These are phyloP conservation scores for Lampris megalopsis DNA, from an alignment of 2,113 vertebrate genomes.

Conservation along the genomic window DNA sequence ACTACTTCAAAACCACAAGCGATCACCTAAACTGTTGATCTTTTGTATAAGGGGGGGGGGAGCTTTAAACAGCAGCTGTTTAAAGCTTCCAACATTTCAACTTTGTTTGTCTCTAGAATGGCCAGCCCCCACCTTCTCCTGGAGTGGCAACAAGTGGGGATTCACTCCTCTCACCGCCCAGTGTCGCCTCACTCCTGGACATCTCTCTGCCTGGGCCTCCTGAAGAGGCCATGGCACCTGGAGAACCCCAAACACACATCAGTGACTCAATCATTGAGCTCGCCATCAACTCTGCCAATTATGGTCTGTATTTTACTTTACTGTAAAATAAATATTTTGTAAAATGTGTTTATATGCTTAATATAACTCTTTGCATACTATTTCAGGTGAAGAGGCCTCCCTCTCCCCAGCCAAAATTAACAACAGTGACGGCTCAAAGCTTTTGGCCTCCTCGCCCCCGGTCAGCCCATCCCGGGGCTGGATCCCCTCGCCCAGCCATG, in stretches of 20 bases:
- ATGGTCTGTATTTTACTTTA: conserved; percentile 75
- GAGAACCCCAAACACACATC: conserved; percentile 92
- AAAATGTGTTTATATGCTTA: no score
- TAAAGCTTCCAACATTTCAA: neutral
- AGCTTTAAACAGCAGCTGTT: neutral
- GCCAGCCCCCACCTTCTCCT: conserved; percentile 82
- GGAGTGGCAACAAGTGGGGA: conserved; percentile 79
- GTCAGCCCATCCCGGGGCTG: conserved; percentile 93
- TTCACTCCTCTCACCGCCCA: conserved; percentile 91
- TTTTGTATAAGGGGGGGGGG: no score
- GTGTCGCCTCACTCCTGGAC: conserved; percentile 94
- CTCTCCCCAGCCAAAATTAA: conserved; percentile 95
- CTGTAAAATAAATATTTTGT: no score
- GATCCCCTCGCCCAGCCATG: conserved; percentile 96
- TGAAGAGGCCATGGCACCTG: conserved; percentile 93
- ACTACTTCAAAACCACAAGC: no score
- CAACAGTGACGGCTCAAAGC: conserved; percentile 90
- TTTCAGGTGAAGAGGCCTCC: conserved; percentile 89
- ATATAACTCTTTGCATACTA: neutral
- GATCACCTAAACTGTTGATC: no score
- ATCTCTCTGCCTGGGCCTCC: conserved; percentile 97
- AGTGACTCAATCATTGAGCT: conserved; percentile 99
- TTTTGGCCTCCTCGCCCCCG: conserved; percentile 90
- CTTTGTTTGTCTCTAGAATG: conserved; percentile 82
- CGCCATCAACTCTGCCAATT: conserved; percentile 96